A percentile compares a stretch with the other conserved stretches of the same genome.
Evolutionary conservation across 2,113 vertebrate species (phyloP).

Genomic region (Clarias gariepinus): DNA sequence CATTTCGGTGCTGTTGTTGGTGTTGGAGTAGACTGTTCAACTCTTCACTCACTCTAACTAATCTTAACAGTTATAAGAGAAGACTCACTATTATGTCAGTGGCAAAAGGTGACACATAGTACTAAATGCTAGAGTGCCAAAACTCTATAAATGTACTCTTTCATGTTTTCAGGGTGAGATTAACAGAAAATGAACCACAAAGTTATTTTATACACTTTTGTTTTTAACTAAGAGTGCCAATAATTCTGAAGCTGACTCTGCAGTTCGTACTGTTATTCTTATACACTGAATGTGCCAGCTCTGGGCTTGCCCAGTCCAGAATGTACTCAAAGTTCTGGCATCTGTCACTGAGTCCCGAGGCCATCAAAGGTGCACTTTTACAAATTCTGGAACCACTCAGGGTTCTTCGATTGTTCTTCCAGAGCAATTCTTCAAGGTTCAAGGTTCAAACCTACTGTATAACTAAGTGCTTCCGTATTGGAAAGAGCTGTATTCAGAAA

Average conservation of each 20-base stretch:
- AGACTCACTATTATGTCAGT: conserved; percentile 22
- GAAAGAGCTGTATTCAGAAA: not conserved
- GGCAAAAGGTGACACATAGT: not conserved
- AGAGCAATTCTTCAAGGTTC: not conserved
- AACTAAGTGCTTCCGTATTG: not conserved
- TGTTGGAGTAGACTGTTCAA: not conserved
- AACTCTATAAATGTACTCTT: not conserved
- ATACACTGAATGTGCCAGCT: not conserved
- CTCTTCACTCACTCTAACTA: not conserved
- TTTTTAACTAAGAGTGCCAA: not conserved
- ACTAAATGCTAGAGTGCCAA: not conserved
- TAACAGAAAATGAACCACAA: not conserved
- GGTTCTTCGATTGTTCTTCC: not conserved
- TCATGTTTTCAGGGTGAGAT: not conserved
- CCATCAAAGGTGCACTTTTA: not conserved
- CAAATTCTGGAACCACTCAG: not conserved
- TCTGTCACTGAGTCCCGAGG: too few relatives aligned
- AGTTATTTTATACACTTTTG: not conserved
- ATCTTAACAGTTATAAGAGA: not conserved
- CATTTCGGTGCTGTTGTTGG: not conserved
- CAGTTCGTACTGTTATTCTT: not conserved
- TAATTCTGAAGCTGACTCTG: not conserved
- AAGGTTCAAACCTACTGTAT: not conserved
- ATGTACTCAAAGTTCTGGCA: not conserved
- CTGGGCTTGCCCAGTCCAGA: not conserved